These are phyloP conservation scores for Tachysurus vachellii DNA, from an alignment of 2,113 vertebrate species.

Conservation along the genomic window DNA sequence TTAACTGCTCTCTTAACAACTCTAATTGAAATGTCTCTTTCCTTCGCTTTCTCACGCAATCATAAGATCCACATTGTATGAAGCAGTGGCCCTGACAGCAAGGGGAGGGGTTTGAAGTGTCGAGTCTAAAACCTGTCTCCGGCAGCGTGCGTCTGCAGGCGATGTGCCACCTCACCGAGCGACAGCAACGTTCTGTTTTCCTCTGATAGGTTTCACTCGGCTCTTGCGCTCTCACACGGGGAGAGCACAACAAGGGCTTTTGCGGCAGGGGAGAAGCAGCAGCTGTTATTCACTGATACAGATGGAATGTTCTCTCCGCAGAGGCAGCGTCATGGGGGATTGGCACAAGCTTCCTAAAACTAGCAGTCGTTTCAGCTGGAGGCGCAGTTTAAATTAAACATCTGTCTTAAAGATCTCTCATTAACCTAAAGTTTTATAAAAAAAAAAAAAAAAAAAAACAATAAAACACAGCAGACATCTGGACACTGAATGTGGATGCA, in stretches of 20 bases:
- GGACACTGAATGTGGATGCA: background rate
- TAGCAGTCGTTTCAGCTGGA: constrained; percentile 52
- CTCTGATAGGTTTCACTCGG: constrained; percentile 47
- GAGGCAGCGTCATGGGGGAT: constrained; percentile 44
- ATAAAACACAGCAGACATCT: background rate
- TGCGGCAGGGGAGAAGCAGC: constrained; percentile 53
- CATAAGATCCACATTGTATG: background rate
- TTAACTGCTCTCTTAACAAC: constrained; percentile 1
- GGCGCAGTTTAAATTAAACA: constrained; percentile 17
- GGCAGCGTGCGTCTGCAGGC: constrained; percentile 64
- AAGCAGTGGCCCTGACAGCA: background rate
- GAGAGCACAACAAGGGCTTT: constrained; percentile 27
- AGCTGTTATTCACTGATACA: constrained; percentile 71
- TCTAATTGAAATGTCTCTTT: constrained; percentile 17
- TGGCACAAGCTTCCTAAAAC: constrained; percentile 11
- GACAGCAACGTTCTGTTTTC: constrained; percentile 56
- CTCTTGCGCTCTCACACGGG: constrained; percentile 33
- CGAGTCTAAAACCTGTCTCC: constrained; percentile 55
- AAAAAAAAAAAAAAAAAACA: background rate
- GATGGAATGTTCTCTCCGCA: constrained; percentile 50
- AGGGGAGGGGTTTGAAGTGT: constrained; percentile 28
- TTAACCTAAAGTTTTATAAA: constrained; percentile 6
- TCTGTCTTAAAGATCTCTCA: background rate
- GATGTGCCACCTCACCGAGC: constrained; percentile 61
- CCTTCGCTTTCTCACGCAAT: background rate